These are phyloP conservation scores for Amaurobius ferox DNA, from an alignment of 2,888 invertebrate species.

Conservation along the genomic window DNA sequence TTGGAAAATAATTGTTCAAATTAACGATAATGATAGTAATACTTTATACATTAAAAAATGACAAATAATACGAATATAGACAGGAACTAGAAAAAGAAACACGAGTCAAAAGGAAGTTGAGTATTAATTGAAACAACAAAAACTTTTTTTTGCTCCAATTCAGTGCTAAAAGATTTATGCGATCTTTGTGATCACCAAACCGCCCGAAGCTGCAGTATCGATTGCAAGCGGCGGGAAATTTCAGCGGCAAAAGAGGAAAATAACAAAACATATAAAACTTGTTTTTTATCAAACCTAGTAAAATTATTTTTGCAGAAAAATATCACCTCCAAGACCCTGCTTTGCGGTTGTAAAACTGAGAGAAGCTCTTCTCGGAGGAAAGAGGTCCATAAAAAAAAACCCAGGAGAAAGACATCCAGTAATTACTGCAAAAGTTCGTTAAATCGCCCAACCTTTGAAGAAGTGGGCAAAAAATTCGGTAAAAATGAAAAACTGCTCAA, in stretches of 20 bases:
- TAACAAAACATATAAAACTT: neutral
- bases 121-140: no score
- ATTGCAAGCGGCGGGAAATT: neutral
- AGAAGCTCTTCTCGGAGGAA: neutral
- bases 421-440: slow-evolving; percentile 70
- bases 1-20: no score
- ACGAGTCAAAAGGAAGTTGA: no score
- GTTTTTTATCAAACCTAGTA: neutral
- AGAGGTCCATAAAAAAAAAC: no score
- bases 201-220: neutral
- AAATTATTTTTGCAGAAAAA: slow-evolving; percentile 54
- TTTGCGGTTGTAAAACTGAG: slow-evolving; percentile 51
- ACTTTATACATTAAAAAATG: no score
- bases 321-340: slow-evolving; percentile 17
- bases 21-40: no score
- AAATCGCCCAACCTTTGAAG: slow-evolving; percentile 47
- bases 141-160: no score
- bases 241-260: neutral
- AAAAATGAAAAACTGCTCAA: slow-evolving; percentile 22
- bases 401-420: slow-evolving; percentile 42
- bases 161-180: no score
- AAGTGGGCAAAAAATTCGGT: neutral
- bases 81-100: no score
- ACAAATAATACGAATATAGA: no score
- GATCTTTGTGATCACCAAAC: neutral